Evolutionary conservation across 2,888 invertebrate genomes (phyloP).

Genomic region (Drosophila pseudotakahashii): DNA sequence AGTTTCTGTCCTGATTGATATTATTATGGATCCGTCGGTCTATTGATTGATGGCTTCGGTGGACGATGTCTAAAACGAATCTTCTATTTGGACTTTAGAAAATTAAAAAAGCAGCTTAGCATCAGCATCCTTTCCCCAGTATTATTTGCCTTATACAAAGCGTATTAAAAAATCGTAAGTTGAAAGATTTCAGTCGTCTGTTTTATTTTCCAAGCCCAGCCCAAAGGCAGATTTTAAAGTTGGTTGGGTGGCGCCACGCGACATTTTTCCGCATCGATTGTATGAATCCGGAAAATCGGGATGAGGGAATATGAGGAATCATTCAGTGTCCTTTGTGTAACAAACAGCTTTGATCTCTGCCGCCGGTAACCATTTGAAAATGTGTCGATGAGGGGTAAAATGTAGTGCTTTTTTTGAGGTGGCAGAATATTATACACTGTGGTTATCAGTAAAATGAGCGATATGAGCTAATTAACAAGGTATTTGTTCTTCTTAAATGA

Average conservation of each 20-base stretch:
- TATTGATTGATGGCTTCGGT: slow-evolving; percentile 61
- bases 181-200: slow-evolving; percentile 30
- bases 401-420: slow-evolving; percentile 38
- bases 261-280: slow-evolving; percentile 72
- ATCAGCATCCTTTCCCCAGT: slow-evolving; percentile 20
- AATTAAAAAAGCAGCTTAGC: slow-evolving; percentile 78
- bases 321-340: slow-evolving; percentile 61
- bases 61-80: slow-evolving; percentile 56
- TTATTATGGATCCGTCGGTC: slow-evolving; percentile 56
- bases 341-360: slow-evolving; percentile 60
- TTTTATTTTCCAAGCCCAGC: slow-evolving; percentile 19
- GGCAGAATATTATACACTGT: slow-evolving; percentile 25
- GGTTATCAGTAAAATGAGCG: not conserved
- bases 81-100: slow-evolving; percentile 62
- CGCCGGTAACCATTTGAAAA: not conserved
- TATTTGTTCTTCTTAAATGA: not conserved
- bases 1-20: slow-evolving; percentile 65
- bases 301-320: slow-evolving; percentile 20
- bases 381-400: not conserved
- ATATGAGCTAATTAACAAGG: not conserved
- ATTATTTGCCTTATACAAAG: slow-evolving; percentile 67
- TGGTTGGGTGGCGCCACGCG: slow-evolving; percentile 68
- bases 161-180: slow-evolving; percentile 51
- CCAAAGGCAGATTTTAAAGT: slow-evolving; percentile 51
- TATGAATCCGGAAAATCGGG: slow-evolving; percentile 2